Evolutionary conservation across 2,888 invertebrate species (phyloP).

Genomic region (Serrognathus titanus): DNA sequence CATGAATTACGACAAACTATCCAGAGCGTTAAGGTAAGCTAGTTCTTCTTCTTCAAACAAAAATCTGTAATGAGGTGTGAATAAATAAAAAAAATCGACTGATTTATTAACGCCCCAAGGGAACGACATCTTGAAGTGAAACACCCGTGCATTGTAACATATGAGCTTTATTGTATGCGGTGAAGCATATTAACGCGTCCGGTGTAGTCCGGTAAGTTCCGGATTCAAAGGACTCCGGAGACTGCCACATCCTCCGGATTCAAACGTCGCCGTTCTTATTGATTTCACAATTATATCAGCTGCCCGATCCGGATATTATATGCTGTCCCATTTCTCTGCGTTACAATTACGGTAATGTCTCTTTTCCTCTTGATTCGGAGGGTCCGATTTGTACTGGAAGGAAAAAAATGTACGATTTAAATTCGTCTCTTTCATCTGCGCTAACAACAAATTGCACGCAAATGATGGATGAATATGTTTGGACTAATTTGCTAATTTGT

Average conservation of each 20-base stretch:
- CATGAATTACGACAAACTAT: slow-evolving; percentile 99
- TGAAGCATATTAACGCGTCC: slow-evolving; percentile 31
- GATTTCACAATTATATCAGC: slow-evolving; percentile 40
- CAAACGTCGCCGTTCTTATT: slow-evolving; percentile 33
- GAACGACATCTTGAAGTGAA: background rate
- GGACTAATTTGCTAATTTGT: too few relatives aligned
- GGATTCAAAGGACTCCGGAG: slow-evolving; percentile 34
- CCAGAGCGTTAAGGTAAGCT: slow-evolving; percentile 90
- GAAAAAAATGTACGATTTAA: too few relatives aligned
- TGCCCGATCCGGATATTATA: slow-evolving; percentile 32
- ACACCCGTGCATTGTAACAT: background rate
- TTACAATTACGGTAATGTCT: background rate
- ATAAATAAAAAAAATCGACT: too few relatives aligned
- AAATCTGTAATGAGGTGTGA: too few relatives aligned
- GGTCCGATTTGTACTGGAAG: too few relatives aligned
- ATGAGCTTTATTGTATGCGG: slow-evolving; percentile 20
- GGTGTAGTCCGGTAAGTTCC: slow-evolving; percentile 33
- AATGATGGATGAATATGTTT: too few relatives aligned
- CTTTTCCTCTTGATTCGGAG: too few relatives aligned
- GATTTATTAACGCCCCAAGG: too few relatives aligned
- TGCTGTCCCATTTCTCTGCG: slow-evolving; percentile 8
- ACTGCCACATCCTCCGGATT: slow-evolving; percentile 32
- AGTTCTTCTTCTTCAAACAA: too few relatives aligned
- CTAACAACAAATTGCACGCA: too few relatives aligned
- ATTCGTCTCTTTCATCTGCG: too few relatives aligned